Evolutionary conservation across 1,140 invertebrate genomes (phyloP), one percentile per base, ranked within the genome.

Genomic region (Eciton burchellii): DNA sequence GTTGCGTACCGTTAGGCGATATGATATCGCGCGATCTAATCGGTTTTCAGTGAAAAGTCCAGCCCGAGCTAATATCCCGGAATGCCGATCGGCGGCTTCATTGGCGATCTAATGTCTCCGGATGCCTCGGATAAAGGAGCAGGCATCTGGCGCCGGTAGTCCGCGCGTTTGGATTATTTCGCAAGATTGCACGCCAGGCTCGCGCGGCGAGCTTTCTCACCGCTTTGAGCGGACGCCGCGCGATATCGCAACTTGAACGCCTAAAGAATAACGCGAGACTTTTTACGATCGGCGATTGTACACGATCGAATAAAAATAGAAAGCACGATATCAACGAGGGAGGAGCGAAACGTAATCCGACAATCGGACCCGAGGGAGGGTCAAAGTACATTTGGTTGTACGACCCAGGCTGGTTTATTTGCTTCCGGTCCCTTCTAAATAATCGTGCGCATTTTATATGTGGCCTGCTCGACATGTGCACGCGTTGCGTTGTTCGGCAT

Each of bases 361-460:
- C 24, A 66, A 16, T 3, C n/a, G 26, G n/a, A n/a, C n/a, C n/a
- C n/a, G n/a, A n/a, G n/a, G n/a, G 60, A 82, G 63, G 76, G 84
- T 77, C 71, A 83, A 83, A 87, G 65, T 74, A 85, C 72, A 66
- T 66, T 84, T 81, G 41, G 62, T 72, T n/a, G n/a, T 70, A 49
- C 57, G 62, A 76, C 74, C 54, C 35, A 35, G 56, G 47, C 12
- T 72, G 8, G 76, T 60, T 72, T 83, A 65, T 83, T 89, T 89
- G 60, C 54, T 43, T 26, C n/a, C 62, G 5, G n/a, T 72, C 63
- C 68, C 63, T 68, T 82, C 45, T 54, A 72, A 79, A 84, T 81
- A 79, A 70, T 72, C 65, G 29, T 11, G 26, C 43, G 14, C 35
- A 60, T 45, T 52, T 70, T 9, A 66, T 21, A 56, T 57, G 26